A percentile compares a stretch with the other conserved stretches of the same genome.
Conservation (phyloP, 2,797 vertebrate genomes). For the Denticeps clupeoides region DNA sequence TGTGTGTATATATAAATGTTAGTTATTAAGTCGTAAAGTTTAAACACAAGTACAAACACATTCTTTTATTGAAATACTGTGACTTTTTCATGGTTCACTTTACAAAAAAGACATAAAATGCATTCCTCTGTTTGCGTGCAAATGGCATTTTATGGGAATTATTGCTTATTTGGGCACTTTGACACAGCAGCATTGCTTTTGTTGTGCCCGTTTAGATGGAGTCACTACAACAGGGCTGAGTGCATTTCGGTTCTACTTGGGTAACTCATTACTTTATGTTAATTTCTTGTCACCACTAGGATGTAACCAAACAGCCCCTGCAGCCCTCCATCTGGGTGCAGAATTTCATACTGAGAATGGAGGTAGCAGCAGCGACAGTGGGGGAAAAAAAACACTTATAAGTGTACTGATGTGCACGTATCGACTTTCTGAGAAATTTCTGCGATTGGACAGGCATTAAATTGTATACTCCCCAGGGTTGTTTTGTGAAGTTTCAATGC, state of each 20-base stretch:
- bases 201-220: slow-evolving; percentile 16
- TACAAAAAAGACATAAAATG: no score
- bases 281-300: slow-evolving; percentile 32
- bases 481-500: slow-evolving; percentile 32
- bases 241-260: slow-evolving; percentile 20
- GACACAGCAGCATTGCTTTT: slow-evolving; percentile 7
- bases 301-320: slow-evolving; percentile 29
- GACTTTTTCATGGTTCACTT: no score
- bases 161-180: no score
- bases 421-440: slow-evolving; percentile 34
- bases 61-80: no score
- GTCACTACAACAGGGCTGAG: slow-evolving; percentile 25
- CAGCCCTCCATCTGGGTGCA: slow-evolving; percentile 29
- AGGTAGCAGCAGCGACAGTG: slow-evolving; percentile 1
- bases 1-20: no score
- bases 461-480: slow-evolving; percentile 32
- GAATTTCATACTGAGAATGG: slow-evolving; percentile 30
- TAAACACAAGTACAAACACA: no score
- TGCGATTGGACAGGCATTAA: slow-evolving; percentile 27
- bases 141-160: no score
- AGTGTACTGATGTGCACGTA: slow-evolving; percentile 34
- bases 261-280: slow-evolving; percentile 39
- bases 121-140: no score
- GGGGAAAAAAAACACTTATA: slow-evolving; percentile 20
- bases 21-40: no score